Conservation (phyloP, 2,113 vertebrate genomes). For the Alectura lathami region DNA sequence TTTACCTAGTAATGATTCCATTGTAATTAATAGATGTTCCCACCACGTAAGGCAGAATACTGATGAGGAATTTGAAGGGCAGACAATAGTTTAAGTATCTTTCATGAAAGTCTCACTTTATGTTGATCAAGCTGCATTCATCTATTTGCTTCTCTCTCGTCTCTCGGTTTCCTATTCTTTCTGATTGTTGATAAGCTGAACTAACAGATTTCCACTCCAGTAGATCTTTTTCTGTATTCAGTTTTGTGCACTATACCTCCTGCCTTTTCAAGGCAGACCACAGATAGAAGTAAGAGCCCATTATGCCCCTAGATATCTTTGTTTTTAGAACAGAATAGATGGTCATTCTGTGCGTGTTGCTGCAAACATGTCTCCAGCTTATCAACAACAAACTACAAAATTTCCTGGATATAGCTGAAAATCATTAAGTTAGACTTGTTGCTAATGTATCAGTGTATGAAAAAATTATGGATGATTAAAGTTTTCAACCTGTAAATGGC, state of each 20-base stretch:
- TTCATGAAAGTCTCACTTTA: neutral
- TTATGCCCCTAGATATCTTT: neutral
- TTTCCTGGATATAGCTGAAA: neutral
- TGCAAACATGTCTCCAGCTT: neutral
- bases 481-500: neutral
- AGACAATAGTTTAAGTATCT: constrained; percentile 17
- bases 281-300: neutral
- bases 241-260: neutral
- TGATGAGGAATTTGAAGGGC: constrained; percentile 23
- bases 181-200: neutral
- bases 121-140: neutral
- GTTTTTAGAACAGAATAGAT: neutral
- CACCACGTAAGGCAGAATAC: constrained; percentile 20
- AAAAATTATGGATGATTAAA: neutral
- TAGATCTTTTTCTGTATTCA: neutral
- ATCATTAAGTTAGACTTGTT: neutral
- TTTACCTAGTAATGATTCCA: constrained; percentile 37
- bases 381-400: neutral
- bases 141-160: neutral
- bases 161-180: neutral
- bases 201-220: neutral
- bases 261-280: neutral
- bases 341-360: rapidly evolving
- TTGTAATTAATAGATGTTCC: constrained; percentile 47
- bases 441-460: neutral